A percentile compares a stretch with the other conserved stretches of the same genome.
These are phyloP conservation scores for Bombus vancouverensis DNA, from an alignment of 1,140 invertebrate genomes.

Conservation along the genomic window DNA sequence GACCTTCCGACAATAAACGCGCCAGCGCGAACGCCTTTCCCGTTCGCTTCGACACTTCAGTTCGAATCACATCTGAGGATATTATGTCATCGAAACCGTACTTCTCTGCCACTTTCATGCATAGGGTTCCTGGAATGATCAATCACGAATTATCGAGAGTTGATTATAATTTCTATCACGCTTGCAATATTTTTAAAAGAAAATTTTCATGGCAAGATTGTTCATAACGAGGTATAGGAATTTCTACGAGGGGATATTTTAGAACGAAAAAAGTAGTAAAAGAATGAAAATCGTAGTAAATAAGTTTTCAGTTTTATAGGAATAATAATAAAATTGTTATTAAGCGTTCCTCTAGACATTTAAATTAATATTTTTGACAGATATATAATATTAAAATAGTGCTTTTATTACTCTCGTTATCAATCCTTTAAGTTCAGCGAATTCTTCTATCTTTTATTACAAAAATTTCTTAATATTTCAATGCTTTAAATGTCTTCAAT, in stretches of 20 bases:
- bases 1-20: slow-evolving; percentile 45
- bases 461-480: neutral
- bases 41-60: slow-evolving; percentile 41
- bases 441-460: neutral
- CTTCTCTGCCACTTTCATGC: slow-evolving; percentile 26
- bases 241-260: neutral
- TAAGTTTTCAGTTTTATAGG: neutral
- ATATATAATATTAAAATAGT: neutral
- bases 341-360: neutral
- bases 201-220: neutral
- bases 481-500: neutral
- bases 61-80: slow-evolving; percentile 50
- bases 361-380: neutral
- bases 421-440: neutral
- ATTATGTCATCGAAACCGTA: slow-evolving; percentile 53
- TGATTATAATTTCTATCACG: neutral
- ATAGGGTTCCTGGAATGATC: slow-evolving; percentile 49
- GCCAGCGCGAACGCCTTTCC: slow-evolving; percentile 51
- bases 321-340: neutral
- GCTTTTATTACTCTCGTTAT: neutral
- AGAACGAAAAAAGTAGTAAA: neutral
- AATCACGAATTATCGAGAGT: neutral
- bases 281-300: too few relatives aligned
- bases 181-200: neutral
- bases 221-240: too few relatives aligned